Evolutionary conservation across 1,140 invertebrate genomes (phyloP).

Genomic region (Meloidogyne chitwoodi): DNA sequence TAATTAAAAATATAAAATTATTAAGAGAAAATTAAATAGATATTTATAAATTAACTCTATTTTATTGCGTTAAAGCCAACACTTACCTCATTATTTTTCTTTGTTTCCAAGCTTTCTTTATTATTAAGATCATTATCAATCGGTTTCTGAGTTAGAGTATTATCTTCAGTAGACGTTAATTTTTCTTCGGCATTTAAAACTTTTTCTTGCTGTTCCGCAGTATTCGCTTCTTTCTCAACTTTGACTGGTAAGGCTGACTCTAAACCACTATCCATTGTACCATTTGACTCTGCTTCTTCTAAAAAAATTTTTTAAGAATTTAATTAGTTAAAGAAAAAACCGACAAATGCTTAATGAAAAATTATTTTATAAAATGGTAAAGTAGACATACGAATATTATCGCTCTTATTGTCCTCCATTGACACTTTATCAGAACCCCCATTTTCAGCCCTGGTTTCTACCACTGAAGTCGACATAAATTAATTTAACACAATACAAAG

Average conservation of each 20-base stretch:
- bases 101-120: neutral
- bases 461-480: neutral
- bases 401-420: neutral
- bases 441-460: neutral
- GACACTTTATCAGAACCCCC: neutral
- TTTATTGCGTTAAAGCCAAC: neutral
- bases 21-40: too few species aligned
- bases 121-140: neutral
- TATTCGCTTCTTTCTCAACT: neutral
- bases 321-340: neutral
- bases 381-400: neutral
- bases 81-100: neutral
- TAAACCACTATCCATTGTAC: neutral
- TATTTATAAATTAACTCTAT: too few species aligned
- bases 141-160: neutral
- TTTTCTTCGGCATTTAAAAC: neutral
- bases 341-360: neutral
- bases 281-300: neutral
- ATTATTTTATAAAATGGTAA: neutral
- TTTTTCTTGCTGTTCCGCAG: neutral
- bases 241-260: neutral
- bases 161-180: neutral
- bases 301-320: neutral
- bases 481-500: neutral
- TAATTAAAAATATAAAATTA: too few species aligned